Base-by-base conservation (phyloP, 2,888 invertebrate genomes). In the Euplagia quadripunctaria region DNA sequence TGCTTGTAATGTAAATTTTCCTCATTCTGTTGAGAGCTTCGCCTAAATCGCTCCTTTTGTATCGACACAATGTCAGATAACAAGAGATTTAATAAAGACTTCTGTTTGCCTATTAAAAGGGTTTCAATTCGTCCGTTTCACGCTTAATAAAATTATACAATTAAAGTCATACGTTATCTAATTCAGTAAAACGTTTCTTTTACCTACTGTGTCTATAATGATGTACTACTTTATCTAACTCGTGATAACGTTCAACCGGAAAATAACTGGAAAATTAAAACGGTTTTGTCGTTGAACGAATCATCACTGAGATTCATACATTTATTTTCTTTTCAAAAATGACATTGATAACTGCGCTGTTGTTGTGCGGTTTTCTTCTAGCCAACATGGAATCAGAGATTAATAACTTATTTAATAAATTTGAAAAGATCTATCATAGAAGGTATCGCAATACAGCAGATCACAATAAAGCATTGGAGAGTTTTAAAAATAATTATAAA, bases 1-100 rank as follows among this genome's bases (percentile, higher is more conserved):
- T 91, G 89, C 91, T 92, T 91, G 91, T 90, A 89, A 92, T 92
- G 92, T 91, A 93, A 92, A 92, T 93, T 93, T 90, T 86, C 87
- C 87, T 89, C 88, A 86, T 88, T 88, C 86, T 85, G 80, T 88
- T 86, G 84, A 86, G 86, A 90, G 89, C 86, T 89, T 86, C 79
- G 84, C 82, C 85, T 85, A 88, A 89, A 91, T 90, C 87, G 86
- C 83, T 87, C 87, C 89, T 88, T 88, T 92, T 91, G 91, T 91
- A 88, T 89, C 86, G 89, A 89, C 90, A 87, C 87, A 84, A 89
- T 88, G 87, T 88, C 86, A 87, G 91, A 92, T 90, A 91, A 88
- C 85, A 84, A 86, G 85, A 91, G 91, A 92, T 92, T 92, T 91
- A 90, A 90, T 91, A 90, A 88, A 88, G 88, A 87, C 83, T 85